Percentiles rank a stretch among this genome's conserved stretches.
These are phyloP conservation scores for Sympetrum striolatum DNA, from an alignment of 2,888 invertebrate species.

Conservation along the genomic window DNA sequence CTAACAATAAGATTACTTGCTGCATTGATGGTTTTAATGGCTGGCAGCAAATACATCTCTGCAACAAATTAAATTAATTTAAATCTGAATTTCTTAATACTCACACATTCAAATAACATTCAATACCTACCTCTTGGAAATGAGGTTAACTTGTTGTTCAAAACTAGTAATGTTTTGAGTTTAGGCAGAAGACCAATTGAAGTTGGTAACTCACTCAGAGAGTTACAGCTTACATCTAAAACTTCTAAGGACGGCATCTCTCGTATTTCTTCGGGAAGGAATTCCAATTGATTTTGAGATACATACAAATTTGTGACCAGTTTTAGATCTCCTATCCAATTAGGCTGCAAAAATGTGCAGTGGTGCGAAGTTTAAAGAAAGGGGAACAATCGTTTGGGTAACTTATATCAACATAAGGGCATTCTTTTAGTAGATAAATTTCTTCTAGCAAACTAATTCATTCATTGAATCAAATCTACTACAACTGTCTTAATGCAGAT, in stretches of 20 bases:
- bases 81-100: background rate
- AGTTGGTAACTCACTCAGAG: background rate
- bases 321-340: constrained; percentile 1
- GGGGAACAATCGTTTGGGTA: too few relatives aligned
- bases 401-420: too few relatives aligned
- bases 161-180: background rate
- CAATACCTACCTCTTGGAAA: background rate
- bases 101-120: background rate
- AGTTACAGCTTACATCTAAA: background rate
- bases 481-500: too few relatives aligned
- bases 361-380: background rate
- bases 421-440: too few relatives aligned
- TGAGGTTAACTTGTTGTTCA: constrained; percentile 27
- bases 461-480: too few relatives aligned
- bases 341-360: constrained; percentile 21
- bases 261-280: constrained; percentile 8
- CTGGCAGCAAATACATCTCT: constrained; percentile 18
- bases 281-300: constrained; percentile 2
- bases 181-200: constrained; percentile 15
- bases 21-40: background rate
- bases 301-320: constrained; percentile 2
- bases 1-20: constrained; percentile 14
- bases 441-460: too few relatives aligned
- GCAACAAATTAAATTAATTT: background rate
- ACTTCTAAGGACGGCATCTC: constrained; percentile 29